Percentiles rank a stretch among this genome's conserved stretches.
Evolutionary conservation across 2,113 vertebrate genomes (phyloP).

Genomic region (Oryzias melastigma): DNA sequence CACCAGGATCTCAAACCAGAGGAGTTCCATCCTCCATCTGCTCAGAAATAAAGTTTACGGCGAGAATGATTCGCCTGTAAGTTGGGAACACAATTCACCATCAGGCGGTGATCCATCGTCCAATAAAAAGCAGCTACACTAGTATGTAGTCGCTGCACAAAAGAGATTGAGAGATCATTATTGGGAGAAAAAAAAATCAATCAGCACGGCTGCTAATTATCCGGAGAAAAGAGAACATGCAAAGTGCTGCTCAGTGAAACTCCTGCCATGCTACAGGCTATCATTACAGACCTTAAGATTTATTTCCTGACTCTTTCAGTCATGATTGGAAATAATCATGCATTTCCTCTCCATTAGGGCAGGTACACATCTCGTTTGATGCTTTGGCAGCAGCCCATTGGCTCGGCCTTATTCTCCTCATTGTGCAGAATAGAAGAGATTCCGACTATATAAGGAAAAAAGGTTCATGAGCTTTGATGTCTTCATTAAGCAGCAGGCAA

Average conservation of each 20-base stretch:
- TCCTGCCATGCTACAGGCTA: slow-evolving; percentile 26
- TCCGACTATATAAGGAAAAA: slow-evolving; percentile 45
- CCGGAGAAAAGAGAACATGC: slow-evolving; percentile 36
- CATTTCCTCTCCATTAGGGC: slow-evolving; percentile 1
- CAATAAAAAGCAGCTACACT: too few species aligned
- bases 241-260: slow-evolving; percentile 48
- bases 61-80: too few species aligned
- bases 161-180: slow-evolving; percentile 14
- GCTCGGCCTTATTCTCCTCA: slow-evolving; percentile 14
- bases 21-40: neutral
- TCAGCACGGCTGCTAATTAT: too few species aligned
- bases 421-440: slow-evolving; percentile 30
- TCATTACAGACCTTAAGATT: slow-evolving; percentile 19
- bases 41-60: neutral
- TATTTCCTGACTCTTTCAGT: slow-evolving; percentile 5
- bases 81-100: slow-evolving; percentile 2
- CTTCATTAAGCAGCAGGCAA: slow-evolving; percentile 41
- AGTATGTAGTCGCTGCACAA: too few species aligned
- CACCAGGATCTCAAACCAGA: too few species aligned
- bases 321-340: slow-evolving; percentile 25
- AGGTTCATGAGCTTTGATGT: slow-evolving; percentile 56
- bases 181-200: slow-evolving; percentile 20
- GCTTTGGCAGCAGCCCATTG: slow-evolving; percentile 10
- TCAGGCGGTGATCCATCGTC: neutral
- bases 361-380: slow-evolving; percentile 9